Evolutionary conservation across 2,888 invertebrate species (phyloP), one percentile per base, ranked within the genome.

Genomic region (Pollenia labialis): DNA sequence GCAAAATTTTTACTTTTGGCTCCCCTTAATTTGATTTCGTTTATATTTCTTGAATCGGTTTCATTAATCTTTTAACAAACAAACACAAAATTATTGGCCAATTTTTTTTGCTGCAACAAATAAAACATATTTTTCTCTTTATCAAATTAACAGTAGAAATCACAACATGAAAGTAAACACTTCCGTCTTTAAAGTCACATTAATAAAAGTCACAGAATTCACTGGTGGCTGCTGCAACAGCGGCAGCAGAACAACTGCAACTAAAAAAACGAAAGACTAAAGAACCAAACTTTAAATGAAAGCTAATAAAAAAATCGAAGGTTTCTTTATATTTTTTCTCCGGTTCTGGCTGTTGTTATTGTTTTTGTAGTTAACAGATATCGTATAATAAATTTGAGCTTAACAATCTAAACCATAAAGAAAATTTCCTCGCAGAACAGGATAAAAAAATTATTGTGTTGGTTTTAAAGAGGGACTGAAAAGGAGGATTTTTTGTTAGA

Each of bases 181-280:
- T 87, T 87, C 87, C 87, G 87, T 87, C 87, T 87, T 87, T 87
- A 87, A 87, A 87, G 84, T 87, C 87, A 87, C 87, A 87, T 87
- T 87, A 87, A 87, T 87, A 87, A 81, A 81, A 84, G 84, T 77
- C 84, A 84, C 44, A 64, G 71, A 75, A 52, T 71, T 48, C 32
- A 56, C 52, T 62, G 44, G 16, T 46, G 50, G 23, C 12, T 58
- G 16, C 40, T 48, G n/a, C 54, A 60, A 14, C 44, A 75, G 42
- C n/a, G 46, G n/a, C 71, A 64, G 44, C 52, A 58, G 50, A 48
- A 62, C 40, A 44, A 60, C 72, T 11, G 32, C 2, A 76, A 58
- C 32, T 6, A 46, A 40, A 48, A 58, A 56, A 87, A 74, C 81
- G 77, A 84, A 87, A 87, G 87, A 87, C 81, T 84, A 84, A 87